A percentile compares a stretch with the other conserved stretches of the same genome.
phyloP scores from a whole-genome alignment of 2,797 vertebrate genomes.

The Lutjanus campechanus region DNA sequence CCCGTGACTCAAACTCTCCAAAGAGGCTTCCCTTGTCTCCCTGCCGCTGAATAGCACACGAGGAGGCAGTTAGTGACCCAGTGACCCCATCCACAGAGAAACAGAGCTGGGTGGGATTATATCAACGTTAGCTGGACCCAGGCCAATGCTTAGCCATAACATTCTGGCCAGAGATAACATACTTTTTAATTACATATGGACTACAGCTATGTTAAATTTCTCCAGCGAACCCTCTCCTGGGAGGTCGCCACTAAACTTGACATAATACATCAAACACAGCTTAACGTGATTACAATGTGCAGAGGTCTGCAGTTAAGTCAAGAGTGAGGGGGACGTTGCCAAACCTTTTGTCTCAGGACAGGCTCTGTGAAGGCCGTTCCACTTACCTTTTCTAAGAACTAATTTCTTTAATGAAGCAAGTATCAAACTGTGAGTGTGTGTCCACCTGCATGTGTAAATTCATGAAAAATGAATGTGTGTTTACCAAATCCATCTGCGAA shows the following conservation, averaged over 20 bases:
- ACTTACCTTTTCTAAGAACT: conserved; percentile 42
- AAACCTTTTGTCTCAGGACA: conserved; percentile 55
- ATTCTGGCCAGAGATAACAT: conserved; percentile 90
- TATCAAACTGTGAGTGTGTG: conserved; percentile 10
- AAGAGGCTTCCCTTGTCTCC: conserved; percentile 84
- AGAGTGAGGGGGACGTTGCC: conserved; percentile 51
- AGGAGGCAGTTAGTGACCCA: conserved; percentile 90
- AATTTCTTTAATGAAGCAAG: conserved; percentile 42
- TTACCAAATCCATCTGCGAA: not conserved
- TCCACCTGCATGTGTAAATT: not conserved
- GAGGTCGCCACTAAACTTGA: conserved; percentile 80
- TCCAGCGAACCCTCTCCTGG: conserved; percentile 79
- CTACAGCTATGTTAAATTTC: conserved; percentile 87
- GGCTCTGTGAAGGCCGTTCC: conserved; percentile 38
- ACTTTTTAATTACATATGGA: conserved; percentile 89
- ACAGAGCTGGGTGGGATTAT: conserved; percentile 89
- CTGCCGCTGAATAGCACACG: conserved; percentile 79
- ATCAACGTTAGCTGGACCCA: conserved; percentile 85
- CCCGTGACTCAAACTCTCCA: conserved; percentile 74
- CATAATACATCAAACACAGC: conserved; percentile 83
- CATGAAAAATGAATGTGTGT: not conserved
- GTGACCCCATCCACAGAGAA: conserved; percentile 87
- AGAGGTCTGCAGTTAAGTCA: conserved; percentile 65
- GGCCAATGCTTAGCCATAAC: conserved; percentile 88
- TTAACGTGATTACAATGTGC: conserved; percentile 81